Base-by-base conservation (phyloP, 2,113 vertebrate species). In the Anseranas semipalmata region DNA sequence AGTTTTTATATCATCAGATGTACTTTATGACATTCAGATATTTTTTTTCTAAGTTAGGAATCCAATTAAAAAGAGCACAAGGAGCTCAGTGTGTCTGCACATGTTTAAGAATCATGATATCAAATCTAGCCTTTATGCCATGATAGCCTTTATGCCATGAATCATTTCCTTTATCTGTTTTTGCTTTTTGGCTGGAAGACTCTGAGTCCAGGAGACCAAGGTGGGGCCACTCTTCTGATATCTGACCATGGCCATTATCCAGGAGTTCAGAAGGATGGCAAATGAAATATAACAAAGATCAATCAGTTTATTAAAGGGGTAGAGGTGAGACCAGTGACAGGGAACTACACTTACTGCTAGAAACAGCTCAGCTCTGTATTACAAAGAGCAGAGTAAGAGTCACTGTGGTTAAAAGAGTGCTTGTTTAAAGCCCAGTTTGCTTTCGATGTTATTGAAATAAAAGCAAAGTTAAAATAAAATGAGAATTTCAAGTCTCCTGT, bases 391-490 rank as follows among this genome's bases (percentile, higher is more conserved):
- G 30, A 3, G 6, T 45, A 81, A 75, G 39, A 90, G 10, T 24
- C 10, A 13, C 2, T 39, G 24, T 21, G 8, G 16, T 84, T 81
- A 77, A 85, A 80, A 68, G 6, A 33, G 18, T 39, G 20, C 8
- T 77, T 63, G 33, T 46, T 78, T 56, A 60, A 89, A 89, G 66
- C 20, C 6, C 15, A 37, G 5, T 30, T 17, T 71, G 10, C 10
- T 58, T 93, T 90, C 30, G 3, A 39, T 59, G 46, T 55, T 68
- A 84, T 8, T 78, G 32, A 81, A 93, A 71, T 25, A 84, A 84
- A 62, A 22, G 7, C 11, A 66, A 90, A 93, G 11, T 27, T 30
- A 56, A 80, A 86, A 82, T 43, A 63, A 78, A 89, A 62, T 28
- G 27, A 76, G 27, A 39, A 65, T 68, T 15, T 30, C 39, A 72